Conservation (phyloP, 2,113 vertebrate genomes). For the Empidonax traillii region DNA sequence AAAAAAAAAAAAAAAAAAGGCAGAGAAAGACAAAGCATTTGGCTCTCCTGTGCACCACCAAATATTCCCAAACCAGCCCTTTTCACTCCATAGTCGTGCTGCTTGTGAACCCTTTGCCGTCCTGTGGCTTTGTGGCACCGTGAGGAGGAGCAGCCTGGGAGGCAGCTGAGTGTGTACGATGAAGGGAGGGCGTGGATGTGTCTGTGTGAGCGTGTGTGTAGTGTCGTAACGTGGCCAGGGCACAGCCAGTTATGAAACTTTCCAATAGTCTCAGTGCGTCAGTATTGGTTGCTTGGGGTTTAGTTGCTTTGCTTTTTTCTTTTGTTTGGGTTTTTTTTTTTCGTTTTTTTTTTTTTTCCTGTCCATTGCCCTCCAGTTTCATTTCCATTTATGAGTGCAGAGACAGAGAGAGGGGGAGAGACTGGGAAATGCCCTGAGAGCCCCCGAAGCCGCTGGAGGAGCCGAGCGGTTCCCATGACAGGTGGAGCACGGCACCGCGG, state of each 20-base stretch:
- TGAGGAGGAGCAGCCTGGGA: neutral
- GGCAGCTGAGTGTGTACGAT: neutral
- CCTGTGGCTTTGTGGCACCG: neutral
- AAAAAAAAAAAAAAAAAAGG: neutral
- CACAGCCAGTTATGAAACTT: slow-evolving; percentile 50
- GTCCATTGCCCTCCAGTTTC: neutral
- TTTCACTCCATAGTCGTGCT: neutral
- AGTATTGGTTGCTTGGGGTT: neutral
- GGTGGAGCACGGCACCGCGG: neutral
- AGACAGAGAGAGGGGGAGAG: neutral
- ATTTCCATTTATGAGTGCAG: slow-evolving; percentile 24
- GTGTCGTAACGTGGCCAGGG: slow-evolving; percentile 13
- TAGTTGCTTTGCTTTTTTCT: neutral
- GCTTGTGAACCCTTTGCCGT: neutral
- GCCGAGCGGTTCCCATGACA: neutral
- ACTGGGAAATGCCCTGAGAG: neutral
- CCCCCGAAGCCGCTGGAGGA: neutral
- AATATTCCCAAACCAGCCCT: neutral
- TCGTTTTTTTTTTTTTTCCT: neutral
- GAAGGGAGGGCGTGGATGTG: neutral
- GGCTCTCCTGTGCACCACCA: neutral
- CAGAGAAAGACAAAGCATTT: neutral
- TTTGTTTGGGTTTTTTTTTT: neutral
- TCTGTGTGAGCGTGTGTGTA: neutral
- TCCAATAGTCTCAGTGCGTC: neutral